Base-by-base conservation (phyloP, 1,140 invertebrate genomes). In the Brachionus rubens region DNA sequence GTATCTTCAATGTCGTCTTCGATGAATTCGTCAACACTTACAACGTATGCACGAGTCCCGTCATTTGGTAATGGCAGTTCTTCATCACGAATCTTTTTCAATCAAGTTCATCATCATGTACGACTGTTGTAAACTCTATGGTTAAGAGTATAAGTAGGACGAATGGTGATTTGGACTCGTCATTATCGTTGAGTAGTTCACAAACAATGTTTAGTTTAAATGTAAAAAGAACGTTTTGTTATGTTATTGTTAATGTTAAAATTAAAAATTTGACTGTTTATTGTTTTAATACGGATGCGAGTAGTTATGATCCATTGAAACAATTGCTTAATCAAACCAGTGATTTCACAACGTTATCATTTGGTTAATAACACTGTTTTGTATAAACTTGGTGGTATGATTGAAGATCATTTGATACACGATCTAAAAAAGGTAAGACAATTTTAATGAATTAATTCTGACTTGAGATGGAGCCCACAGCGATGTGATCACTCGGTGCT, bases 341-440 rank as follows among this genome's bases (percentile, higher is more conserved):
- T 12, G 68, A 72, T 28, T 30, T 36, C 43, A 26, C 68, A 72
- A 9, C 1, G 68, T 14, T 72, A 36, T 72, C 68, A 72, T 30
- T 54, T 72, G 28, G 46, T 72, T 12, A 72, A 72, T 40, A 72
- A 72, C 16, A 72, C 68, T 14, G 68, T 72, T n/a, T 19, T 72
- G 28, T 72, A 72, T 19, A 72, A 72, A 72, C 41, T 72, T 33
- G 68, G 68, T n/a, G 43, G 68, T 26, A 12, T 72, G 24, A 72
- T 72, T 5, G 46, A 46, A 5, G 68, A 72, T 30, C 16, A 72
- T 40, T 33, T 70, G 10, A 47, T 70, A 46, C 28, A 12, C 28
- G 65, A 70, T 21, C 24, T 70, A 33, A 70, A 43, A 26, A 46
- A 70, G 28, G 65, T 70, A 12, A 47, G 28, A 9, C 28, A 7